These are phyloP conservation scores for Gymnocypris eckloni DNA, from an alignment of 2,797 vertebrate species.

Conservation along the genomic window DNA sequence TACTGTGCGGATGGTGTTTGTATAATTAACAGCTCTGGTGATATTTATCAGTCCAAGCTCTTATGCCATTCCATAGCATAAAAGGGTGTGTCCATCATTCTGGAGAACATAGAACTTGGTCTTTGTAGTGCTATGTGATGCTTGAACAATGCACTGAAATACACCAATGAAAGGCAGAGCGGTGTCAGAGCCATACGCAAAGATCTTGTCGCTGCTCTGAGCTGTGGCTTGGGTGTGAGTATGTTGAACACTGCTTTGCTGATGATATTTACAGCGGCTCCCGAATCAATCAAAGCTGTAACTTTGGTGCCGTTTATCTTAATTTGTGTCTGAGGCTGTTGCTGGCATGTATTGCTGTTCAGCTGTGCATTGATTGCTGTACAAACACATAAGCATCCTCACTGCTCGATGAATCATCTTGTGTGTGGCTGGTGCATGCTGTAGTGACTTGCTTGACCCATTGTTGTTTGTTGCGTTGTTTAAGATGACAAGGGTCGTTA, in stretches of 20 bases:
- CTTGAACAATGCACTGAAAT: not conserved
- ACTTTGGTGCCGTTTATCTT: not conserved
- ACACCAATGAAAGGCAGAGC: not conserved
- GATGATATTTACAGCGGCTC: not conserved
- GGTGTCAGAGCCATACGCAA: not conserved
- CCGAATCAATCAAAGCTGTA: not conserved
- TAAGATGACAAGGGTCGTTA: not conserved
- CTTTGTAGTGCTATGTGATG: not conserved
- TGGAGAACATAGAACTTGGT: not conserved
- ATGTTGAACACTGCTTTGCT: not conserved
- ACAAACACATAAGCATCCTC: not conserved
- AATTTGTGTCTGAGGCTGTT: not conserved
- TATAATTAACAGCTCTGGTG: not conserved
- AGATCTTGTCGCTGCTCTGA: not conserved
- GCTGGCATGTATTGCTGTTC: not conserved
- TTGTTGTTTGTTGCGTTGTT: not conserved
- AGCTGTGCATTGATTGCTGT: not conserved
- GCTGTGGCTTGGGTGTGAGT: not conserved
- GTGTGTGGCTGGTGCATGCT: not conserved
- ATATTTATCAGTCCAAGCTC: not conserved
- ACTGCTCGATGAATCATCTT: not conserved
- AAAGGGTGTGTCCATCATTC: not conserved
- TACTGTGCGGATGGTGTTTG: not conserved
- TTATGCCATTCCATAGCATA: not conserved
- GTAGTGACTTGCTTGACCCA: not conserved